Evolutionary conservation across 2,797 vertebrate genomes (phyloP), one percentile per base, ranked within the genome.

Genomic region (Ceryle rudis): DNA sequence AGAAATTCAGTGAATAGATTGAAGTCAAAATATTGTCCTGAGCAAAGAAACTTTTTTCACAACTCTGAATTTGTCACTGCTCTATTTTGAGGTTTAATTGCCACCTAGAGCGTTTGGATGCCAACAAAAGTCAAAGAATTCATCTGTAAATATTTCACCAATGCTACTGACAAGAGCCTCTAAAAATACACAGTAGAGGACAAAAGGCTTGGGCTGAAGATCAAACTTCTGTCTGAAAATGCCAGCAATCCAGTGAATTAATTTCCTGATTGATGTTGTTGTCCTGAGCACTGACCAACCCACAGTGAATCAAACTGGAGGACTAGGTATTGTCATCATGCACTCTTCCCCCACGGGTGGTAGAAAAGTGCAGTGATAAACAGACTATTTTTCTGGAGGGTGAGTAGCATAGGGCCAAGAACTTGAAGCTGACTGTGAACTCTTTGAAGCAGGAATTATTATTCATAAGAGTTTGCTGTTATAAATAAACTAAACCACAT

Each of bases 401-500:
- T 44, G 20, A 79, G 44, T 39, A 89, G 60, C 0, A 0, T 10
- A 86, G 60, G 80, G 58, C 57, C 67, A 71, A 60, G 79, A 81
- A 78, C 60, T 81, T 52, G 39, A 64, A 89, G 37, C 71, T 58
- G 61, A 62, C 65, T 80, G 8, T 66, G 80, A 73, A 65, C 51
- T 31, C 86, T 96, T 89, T 94, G 93, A 94, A 94, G 79, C 15
- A 80, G 86, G 87, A 93, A 74, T 92, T 81, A 61, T 92, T 94
- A 93, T 94, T 92, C 93, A 65, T 42, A 91, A 95, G 58, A 91
- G 49, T 29, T 62, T 70, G 39, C 64, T 69, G 91, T 84, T 95
- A 94, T 94, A 97, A 97, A 97, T 94, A 97, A 95, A 96, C 83
- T 37, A 82, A 91, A 67, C 86, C 87, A 93, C 95, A 96, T 96